Evolutionary conservation across 1,140 invertebrate species (phyloP).

Genomic region (Drosophila prosaltans): DNA sequence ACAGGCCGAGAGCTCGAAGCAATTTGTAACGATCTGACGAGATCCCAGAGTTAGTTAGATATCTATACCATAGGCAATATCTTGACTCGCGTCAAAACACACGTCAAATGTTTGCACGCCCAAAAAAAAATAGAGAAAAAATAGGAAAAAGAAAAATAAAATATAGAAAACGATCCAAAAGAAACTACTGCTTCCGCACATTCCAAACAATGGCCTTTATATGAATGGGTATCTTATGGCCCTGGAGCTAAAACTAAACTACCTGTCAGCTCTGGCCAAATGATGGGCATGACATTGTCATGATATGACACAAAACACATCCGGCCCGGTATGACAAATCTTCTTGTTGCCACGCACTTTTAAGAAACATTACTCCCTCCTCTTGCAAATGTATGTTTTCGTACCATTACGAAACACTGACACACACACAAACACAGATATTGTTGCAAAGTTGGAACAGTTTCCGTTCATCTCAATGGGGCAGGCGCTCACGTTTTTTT

Average conservation of each 20-base stretch:
- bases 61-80: conserved; percentile 17
- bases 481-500: conserved; percentile 36
- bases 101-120: conserved; percentile 78
- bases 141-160: conserved; percentile 23
- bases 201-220: conserved; percentile 53
- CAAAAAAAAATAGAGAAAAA: conserved; percentile 38
- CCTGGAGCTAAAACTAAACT: conserved; percentile 54
- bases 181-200: conserved; percentile 73
- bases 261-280: conserved; percentile 57
- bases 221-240: conserved; percentile 4
- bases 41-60: conserved; percentile 20
- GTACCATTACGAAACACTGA: conserved; percentile 68
- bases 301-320: conserved; percentile 72
- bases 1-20: conserved; percentile 52
- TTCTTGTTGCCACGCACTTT: conserved; percentile 44
- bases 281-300: conserved; percentile 70
- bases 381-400: conserved; percentile 37
- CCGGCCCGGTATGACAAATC: conserved; percentile 74
- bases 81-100: conserved; percentile 79
- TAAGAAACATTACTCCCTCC: conserved; percentile 57
- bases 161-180: conserved; percentile 16
- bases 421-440: not conserved
- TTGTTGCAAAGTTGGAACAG: not conserved
- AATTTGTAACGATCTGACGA: conserved; percentile 63
- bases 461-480: conserved; percentile 55